Percentiles rank a stretch among this genome's conserved stretches.
phyloP scores from a whole-genome alignment of 2,888 invertebrate genomes.

The Hecatera dysodea region DNA sequence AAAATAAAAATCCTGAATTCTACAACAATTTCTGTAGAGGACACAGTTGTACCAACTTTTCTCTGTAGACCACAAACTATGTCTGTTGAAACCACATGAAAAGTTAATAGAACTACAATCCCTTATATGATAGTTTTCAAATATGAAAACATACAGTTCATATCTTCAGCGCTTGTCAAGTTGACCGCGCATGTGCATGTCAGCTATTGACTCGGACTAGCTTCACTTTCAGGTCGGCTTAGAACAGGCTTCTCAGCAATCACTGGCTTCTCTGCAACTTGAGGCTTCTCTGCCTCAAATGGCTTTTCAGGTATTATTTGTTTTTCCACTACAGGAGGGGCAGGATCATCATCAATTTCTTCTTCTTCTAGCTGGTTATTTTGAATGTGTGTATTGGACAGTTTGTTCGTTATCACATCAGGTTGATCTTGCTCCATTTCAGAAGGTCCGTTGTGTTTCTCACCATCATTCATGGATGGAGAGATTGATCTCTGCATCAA shows the following conservation, averaged over 20 bases:
- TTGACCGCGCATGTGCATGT: conserved; percentile 80
- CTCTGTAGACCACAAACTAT: conserved; percentile 61
- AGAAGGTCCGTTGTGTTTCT: conserved; percentile 83
- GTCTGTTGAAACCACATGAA: conserved; percentile 58
- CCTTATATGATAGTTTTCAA: conserved; percentile 84
- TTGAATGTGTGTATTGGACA: conserved; percentile 82
- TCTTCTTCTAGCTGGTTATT: conserved; percentile 69
- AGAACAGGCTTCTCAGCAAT: conserved; percentile 81
- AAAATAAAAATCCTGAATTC: conserved; percentile 65
- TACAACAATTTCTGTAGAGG: conserved; percentile 63
- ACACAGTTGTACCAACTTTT: conserved; percentile 53
- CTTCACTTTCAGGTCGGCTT: conserved; percentile 81
- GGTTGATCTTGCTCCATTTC: conserved; percentile 86
- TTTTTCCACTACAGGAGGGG: conserved; percentile 63
- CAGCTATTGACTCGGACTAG: conserved; percentile 86
- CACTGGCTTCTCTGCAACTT: conserved; percentile 77
- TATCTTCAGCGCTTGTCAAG: conserved; percentile 74
- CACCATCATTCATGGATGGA: conserved; percentile 80
- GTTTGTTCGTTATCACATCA: conserved; percentile 81
- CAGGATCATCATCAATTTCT: conserved; percentile 64
- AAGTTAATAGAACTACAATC: conserved; percentile 67
- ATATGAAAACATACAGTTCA: conserved; percentile 86
- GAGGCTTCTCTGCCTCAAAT: conserved; percentile 73
- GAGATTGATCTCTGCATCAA: conserved; percentile 83
- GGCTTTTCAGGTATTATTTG: conserved; percentile 73